Percentiles rank a stretch among this genome's conserved stretches.
Conservation (phyloP, 2,113 vertebrate species). For the Ancistrus triradiatus region DNA sequence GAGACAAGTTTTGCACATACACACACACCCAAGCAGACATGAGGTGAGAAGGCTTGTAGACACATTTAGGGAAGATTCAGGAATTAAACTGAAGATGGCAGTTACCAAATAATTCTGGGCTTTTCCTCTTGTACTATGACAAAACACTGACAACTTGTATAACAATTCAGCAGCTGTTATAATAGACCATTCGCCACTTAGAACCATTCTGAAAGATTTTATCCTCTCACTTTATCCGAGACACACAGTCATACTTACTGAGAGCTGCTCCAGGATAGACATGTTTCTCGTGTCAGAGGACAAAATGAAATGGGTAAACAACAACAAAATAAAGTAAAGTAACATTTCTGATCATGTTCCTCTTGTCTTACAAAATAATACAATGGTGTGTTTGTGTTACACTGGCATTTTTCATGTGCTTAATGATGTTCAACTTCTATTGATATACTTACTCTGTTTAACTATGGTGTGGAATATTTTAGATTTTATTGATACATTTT, state of each 20-base stretch:
- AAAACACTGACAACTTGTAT: no score
- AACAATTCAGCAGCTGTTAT: background rate
- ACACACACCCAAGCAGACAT: background rate
- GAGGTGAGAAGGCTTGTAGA: background rate
- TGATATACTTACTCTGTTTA: no score
- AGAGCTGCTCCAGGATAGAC: constrained; percentile 25
- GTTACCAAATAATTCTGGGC: no score
- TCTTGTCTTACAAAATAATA: background rate
- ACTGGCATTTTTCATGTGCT: no score
- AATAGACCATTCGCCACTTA: constrained; percentile 3
- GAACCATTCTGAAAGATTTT: constrained; percentile 20
- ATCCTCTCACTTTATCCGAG: constrained; percentile 13
- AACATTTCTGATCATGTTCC: constrained; percentile 33
- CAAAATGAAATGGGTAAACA: constrained; percentile 41
- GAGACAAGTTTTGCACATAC: background rate
- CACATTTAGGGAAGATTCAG: background rate
- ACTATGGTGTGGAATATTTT: no score
- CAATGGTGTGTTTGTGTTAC: no score
- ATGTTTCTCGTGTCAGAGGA: constrained; percentile 28
- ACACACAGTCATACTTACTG: constrained; percentile 7
- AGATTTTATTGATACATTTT: no score
- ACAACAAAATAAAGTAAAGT: background rate
- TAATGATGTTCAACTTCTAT: no score
- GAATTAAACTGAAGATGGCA: no score
- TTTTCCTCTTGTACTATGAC: no score